Evolutionary conservation across 1,140 invertebrate species (phyloP), one percentile per base, ranked within the genome.

Genomic region (Drosophila athabasca): DNA sequence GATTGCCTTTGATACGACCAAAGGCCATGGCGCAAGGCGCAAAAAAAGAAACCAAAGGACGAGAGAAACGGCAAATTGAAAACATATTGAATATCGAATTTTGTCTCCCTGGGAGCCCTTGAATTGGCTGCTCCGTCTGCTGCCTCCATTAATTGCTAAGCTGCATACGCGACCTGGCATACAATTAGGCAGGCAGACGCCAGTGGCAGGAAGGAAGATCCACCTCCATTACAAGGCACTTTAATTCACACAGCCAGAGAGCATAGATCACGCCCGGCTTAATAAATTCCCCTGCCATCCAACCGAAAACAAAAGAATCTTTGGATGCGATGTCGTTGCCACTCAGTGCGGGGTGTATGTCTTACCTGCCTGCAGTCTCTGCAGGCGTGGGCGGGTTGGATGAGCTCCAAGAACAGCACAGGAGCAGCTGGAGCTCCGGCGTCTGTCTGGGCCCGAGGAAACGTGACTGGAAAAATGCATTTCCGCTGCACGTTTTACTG

Each of bases 401-500:
- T 26, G 24, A 76, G 59, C 43, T 22, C 44, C 22, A 45, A 3
- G 3, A 39, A 41, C 41, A 22, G 31, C 17, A 19, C 0, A 19
- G 17, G 17, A 19, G 17, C 22, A 54, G 35, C 52, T 53, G 41
- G 48, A 57, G 57, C 46, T 70, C 62, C 66, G 65, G 69, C 44
- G 19, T 43, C 70, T 60, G 80, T 84, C 76, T 79, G 60, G 75
- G 61, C 35, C 51, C 50, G 19, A 49, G 45, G 60, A 51, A 45
- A 87, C 82, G 82, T 87, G 82, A 87, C 82, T 87, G 83, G 82
- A 69, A 76, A 85, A 87, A 87, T 87, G 82, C 82, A 87, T 87
- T 87, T 87, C 82, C 82, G 82, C 46, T 76, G 82, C 83, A 87
- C 82, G 82, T 87, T 19, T 19, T 19, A 43, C 65, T 62, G 48